phyloP scores from a whole-genome alignment of 2,113 vertebrate species.

The Orthonyx spaldingii region DNA sequence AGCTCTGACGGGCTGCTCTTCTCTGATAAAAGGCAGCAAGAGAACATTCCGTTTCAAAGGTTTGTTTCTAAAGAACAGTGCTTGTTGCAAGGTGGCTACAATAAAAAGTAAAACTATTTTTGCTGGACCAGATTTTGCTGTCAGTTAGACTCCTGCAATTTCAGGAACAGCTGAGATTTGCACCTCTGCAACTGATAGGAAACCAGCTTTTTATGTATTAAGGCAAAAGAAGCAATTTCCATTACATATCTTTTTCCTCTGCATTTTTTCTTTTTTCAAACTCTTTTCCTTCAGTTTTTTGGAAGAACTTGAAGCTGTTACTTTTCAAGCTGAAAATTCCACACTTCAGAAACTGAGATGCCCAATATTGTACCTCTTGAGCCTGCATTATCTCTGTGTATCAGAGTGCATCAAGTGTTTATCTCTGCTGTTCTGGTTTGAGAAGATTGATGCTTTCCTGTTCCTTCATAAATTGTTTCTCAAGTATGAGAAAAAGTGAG shows the following conservation, averaged over 20 bases:
- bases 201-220: not conserved
- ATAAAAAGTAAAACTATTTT: not conserved
- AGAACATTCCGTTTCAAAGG: not conserved
- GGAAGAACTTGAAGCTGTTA: not conserved
- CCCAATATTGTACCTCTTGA: not conserved
- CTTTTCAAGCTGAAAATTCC: not conserved
- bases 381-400: not conserved
- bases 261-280: not conserved
- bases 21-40: constrained; percentile 26
- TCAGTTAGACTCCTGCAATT: not conserved
- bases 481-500: not conserved
- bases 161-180: not conserved
- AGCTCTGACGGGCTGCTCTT: not conserved
- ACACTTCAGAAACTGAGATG: not conserved
- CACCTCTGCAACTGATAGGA: not conserved
- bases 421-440: not conserved
- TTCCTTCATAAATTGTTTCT: not conserved
- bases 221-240: not conserved
- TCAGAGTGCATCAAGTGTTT: not conserved
- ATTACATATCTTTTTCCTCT: not conserved
- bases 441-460: not conserved
- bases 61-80: not conserved
- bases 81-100: not conserved
- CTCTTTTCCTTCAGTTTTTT: not conserved
- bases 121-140: not conserved